These are phyloP conservation scores for Pemphredon lugubris DNA, from an alignment of 2,888 invertebrate genomes.

Conservation along the genomic window DNA sequence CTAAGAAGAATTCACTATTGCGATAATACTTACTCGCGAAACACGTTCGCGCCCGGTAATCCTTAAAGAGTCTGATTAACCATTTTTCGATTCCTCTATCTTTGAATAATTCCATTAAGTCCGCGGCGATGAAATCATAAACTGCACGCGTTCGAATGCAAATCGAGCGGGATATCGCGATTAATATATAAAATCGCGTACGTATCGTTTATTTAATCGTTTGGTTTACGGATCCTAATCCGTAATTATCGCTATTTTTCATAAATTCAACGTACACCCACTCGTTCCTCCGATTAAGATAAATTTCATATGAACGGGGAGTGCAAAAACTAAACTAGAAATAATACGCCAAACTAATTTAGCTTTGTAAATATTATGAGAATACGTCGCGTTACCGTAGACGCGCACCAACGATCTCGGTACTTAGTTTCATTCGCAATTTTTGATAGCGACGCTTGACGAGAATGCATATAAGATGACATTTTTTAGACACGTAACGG, in stretches of 20 bases:
- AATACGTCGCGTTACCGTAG: not conserved
- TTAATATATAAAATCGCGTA: no score
- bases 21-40: slow-evolving; percentile 7
- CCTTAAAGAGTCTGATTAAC: slow-evolving; percentile 29
- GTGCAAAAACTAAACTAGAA: not conserved
- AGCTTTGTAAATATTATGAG: not conserved
- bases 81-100: slow-evolving; percentile 48
- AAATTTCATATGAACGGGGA: not conserved
- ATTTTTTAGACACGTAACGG: no score
- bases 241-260: not conserved
- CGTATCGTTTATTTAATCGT: no score
- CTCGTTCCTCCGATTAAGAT: not conserved
- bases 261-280: not conserved
- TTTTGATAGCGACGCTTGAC: no score
- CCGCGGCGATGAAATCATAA: slow-evolving; percentile 26
- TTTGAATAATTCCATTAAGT: slow-evolving; percentile 37
- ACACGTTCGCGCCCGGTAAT: slow-evolving; percentile 7
- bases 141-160: slow-evolving; percentile 40
- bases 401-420: no score
- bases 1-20: slow-evolving; percentile 24
- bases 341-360: not conserved
- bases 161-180: not conserved
- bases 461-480: no score
- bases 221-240: no score
- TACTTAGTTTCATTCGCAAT: no score